A percentile compares a stretch with the other conserved stretches of the same genome.
Conservation (phyloP, 64 coral and sea anemone species). For the Platygyra sinensis region DNA sequence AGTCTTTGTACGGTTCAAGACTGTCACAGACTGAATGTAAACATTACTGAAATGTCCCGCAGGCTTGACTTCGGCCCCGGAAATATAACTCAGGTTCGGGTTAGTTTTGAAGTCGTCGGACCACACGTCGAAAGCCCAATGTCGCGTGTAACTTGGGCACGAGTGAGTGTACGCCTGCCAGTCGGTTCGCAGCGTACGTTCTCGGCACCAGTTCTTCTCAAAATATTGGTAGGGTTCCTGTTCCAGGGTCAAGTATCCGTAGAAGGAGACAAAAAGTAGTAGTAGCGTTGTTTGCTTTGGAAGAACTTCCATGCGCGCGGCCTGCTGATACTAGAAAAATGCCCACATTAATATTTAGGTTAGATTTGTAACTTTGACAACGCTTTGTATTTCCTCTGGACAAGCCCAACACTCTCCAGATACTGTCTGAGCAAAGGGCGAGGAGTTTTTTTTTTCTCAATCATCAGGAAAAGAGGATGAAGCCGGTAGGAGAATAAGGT, state of each 20-base stretch:
- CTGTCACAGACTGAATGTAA: constrained; percentile 77
- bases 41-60: constrained; percentile 68
- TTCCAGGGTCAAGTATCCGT: not conserved
- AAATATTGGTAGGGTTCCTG: constrained; percentile 39
- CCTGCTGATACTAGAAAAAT: not conserved
- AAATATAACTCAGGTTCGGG: constrained; percentile 73
- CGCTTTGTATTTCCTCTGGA: too few relatives aligned
- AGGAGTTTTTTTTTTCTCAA: too few relatives aligned
- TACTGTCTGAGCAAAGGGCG: too few relatives aligned
- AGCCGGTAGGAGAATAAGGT: too few relatives aligned
- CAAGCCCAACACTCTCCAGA: too few relatives aligned
- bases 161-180: constrained; percentile 54
- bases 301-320: not conserved
- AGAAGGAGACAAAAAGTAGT: not conserved
- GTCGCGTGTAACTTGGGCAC: constrained; percentile 57
- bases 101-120: constrained; percentile 41
- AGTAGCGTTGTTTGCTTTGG: not conserved
- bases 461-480: too few relatives aligned
- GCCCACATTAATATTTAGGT: not conserved
- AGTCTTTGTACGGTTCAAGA: constrained; percentile 67
- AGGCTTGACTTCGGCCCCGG: constrained; percentile 53
- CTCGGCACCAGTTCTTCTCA: constrained; percentile 85
- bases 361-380: not conserved
- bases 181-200: constrained; percentile 54
- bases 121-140: constrained; percentile 73